Percentiles rank a stretch among this genome's conserved stretches.
Conservation (phyloP, 1,140 invertebrate genomes). For the Hyles vespertilio region DNA sequence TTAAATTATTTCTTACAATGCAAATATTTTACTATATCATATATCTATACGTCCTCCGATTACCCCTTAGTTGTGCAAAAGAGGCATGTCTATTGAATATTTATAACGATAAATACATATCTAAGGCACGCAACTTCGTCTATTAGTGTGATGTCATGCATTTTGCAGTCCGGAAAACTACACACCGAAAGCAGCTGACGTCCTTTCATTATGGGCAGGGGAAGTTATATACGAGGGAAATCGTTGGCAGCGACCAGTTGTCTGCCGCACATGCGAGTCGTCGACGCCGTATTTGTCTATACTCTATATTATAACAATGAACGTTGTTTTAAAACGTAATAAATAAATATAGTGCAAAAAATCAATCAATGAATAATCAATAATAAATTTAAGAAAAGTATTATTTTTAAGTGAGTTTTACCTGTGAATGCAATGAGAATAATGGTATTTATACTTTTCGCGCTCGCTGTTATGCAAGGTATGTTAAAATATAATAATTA, state of each 20-base stretch:
- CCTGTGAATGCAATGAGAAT: neutral
- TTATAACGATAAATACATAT: too few species aligned
- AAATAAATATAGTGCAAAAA: neutral
- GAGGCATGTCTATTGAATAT: too few species aligned
- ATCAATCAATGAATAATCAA: neutral
- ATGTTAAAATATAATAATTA: conserved; percentile 1
- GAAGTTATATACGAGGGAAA: conserved; percentile 49
- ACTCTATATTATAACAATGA: conserved; percentile 1
- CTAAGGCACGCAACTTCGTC: too few species aligned
- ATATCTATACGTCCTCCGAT: too few species aligned
- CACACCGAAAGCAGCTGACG: conserved; percentile 42
- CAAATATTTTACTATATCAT: too few species aligned
- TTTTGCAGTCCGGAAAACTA: conserved; percentile 40
- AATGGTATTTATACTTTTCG: neutral
- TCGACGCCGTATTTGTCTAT: neutral
- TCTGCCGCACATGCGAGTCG: conserved; percentile 17
- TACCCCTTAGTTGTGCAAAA: too few species aligned
- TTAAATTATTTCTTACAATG: too few species aligned
- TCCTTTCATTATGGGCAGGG: conserved; percentile 40
- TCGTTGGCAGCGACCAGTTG: conserved; percentile 34
- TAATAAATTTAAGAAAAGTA: neutral
- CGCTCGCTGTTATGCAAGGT: conserved; percentile 7
- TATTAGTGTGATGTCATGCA: conserved; percentile 1
- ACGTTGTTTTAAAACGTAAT: conserved; percentile 5
- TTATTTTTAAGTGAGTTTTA: conserved; percentile 2